Evolutionary conservation across 2,113 vertebrate genomes (phyloP), one percentile per base, ranked within the genome.

Genomic region (Pungitius pungitius): DNA sequence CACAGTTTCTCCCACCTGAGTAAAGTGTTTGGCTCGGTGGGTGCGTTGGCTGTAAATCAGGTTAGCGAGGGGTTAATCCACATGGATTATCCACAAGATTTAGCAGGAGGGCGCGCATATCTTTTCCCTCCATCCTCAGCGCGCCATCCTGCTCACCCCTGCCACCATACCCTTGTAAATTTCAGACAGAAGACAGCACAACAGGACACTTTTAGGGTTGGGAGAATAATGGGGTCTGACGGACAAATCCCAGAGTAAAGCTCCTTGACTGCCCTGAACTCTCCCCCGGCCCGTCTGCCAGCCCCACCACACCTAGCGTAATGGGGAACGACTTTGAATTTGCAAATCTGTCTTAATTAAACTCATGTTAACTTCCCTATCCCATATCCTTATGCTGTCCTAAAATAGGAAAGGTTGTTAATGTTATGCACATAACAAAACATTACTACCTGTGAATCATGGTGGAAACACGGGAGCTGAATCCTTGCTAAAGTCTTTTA

Each of bases 51-150:
- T 85, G 82, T 88, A 89, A 91, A 91, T 89, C 90, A 11, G 82
- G 91, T 93, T 94, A 94, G 88, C 88, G 90, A 82, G 91, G 91
- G 90, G 78, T 88, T 87, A 73, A 85, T 91, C 92, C 89, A 78
- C 68, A 70, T 77, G 87, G 89, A 93, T 93, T 94, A 88, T 73
- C 82, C 26, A 61, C 82, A 90, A 90, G 79, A 85, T 94, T 94
- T 93, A 92, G 85, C 90, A 89, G 78, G 75, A n/a, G 87, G 90
- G 85, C 83, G 68, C 62, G 73, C 76, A 76, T 88, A 72, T 92
- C 77, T 76, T 58, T 72, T 82, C 9, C 68, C 35, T 81, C 82
- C 61, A 43, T 57, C 69, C 58, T 58, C 47, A 62, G 52, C 1
- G 9, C 54, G 24, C 68, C 57, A 33, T 70, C 74, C 62, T 73